Percentiles rank a stretch among this genome's conserved stretches.
phyloP scores from a whole-genome alignment of 2,797 vertebrate genomes.

The Diplodus puntazzo region DNA sequence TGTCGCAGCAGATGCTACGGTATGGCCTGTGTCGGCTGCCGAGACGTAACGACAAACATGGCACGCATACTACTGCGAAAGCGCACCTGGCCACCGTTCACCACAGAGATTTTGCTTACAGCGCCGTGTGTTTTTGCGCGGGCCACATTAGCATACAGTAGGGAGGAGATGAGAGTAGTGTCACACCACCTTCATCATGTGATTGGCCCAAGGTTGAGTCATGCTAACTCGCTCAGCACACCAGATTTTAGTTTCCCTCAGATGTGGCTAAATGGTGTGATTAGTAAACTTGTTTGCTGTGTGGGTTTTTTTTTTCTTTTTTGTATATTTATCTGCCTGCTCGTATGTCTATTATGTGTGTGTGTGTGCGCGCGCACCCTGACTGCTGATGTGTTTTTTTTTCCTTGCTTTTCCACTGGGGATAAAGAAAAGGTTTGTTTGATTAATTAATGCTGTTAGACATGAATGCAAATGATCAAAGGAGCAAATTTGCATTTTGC shows the following conservation, averaged over 20 bases:
- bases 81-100: slow-evolving; percentile 40
- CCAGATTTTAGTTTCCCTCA: slow-evolving; percentile 53
- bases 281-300: slow-evolving; percentile 67
- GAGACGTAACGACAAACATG: slow-evolving; percentile 23
- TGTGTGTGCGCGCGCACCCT: slow-evolving; percentile 32
- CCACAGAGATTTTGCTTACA: neutral
- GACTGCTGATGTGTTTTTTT: slow-evolving; percentile 47
- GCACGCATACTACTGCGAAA: slow-evolving; percentile 7
- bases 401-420: slow-evolving; percentile 63
- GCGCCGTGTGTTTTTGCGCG: slow-evolving; percentile 25
- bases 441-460: slow-evolving; percentile 86
- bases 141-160: slow-evolving; percentile 41
- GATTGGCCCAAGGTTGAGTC: slow-evolving; percentile 45
- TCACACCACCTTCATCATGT: slow-evolving; percentile 55
- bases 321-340: slow-evolving; percentile 37
- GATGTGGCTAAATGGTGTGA: slow-evolving; percentile 67
- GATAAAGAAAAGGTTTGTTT: slow-evolving; percentile 84
- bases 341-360: slow-evolving; percentile 16
- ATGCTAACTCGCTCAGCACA: slow-evolving; percentile 29
- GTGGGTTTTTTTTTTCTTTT: slow-evolving; percentile 30
- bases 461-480: slow-evolving; percentile 84
- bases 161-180: slow-evolving; percentile 50
- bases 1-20: slow-evolving; percentile 21
- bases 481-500: slow-evolving; percentile 79
- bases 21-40: slow-evolving; percentile 32